Evolutionary conservation across 2,888 invertebrate genomes (phyloP).

Genomic region (Nebria salina): DNA sequence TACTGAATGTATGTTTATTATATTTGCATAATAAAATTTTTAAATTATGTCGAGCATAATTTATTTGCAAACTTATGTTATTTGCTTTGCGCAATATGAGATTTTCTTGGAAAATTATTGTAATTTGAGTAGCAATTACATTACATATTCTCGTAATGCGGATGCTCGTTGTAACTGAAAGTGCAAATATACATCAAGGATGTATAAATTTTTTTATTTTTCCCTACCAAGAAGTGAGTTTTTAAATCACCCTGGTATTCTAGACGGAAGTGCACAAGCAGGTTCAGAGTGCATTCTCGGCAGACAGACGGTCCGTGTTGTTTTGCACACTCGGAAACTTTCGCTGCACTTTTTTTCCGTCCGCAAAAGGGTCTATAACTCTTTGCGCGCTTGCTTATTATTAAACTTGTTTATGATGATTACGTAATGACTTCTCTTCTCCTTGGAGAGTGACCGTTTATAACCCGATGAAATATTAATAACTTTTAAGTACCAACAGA

Average conservation of each 20-base stretch:
- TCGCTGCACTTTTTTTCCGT: background rate
- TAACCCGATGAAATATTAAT: background rate
- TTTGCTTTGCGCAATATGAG: too few species aligned
- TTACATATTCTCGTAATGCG: background rate
- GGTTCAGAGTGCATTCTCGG: background rate
- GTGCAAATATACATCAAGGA: background rate
- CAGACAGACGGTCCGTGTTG: background rate
- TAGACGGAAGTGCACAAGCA: background rate
- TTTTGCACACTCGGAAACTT: background rate
- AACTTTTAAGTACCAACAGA: background rate
- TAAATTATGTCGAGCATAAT: too few species aligned
- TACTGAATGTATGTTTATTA: too few species aligned
- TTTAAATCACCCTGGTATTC: background rate
- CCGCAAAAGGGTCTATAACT: background rate
- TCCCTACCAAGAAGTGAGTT: background rate
- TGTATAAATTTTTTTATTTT: background rate
- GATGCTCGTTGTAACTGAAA: background rate
- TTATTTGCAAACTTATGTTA: too few species aligned
- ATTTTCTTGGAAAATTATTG: too few species aligned
- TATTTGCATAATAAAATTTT: too few species aligned
- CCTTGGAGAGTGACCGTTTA: conserved; percentile 6
- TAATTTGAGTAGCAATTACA: too few species aligned
- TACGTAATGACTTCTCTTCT: conserved; percentile 8
- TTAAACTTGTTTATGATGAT: conserved; percentile 18
- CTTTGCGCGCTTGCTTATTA: background rate